A percentile compares a stretch with the other conserved stretches of the same genome.
phyloP scores from a whole-genome alignment of 2,888 invertebrate species.

The Pinctada fucata region DNA sequence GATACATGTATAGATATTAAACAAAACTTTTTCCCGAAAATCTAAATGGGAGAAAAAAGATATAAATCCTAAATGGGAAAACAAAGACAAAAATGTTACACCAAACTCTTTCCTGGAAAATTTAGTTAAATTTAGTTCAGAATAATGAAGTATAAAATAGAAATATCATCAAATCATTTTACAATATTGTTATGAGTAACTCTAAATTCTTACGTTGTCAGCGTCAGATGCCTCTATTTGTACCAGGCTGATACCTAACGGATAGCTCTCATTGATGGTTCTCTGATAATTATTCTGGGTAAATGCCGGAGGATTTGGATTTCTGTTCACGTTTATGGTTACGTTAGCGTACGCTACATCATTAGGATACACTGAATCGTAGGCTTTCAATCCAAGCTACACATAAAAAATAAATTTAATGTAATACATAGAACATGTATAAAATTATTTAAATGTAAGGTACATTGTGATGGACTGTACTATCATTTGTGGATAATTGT shows the following conservation, averaged over 20 bases:
- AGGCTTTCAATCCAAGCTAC: constrained; percentile 60
- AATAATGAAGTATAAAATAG: no score
- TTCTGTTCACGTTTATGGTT: constrained; percentile 65
- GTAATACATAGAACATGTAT: no score
- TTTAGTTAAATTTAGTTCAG: no score
- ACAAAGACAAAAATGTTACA: no score
- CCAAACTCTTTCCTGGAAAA: no score
- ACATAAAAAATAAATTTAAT: constrained; percentile 16
- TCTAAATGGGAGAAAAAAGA: neutral
- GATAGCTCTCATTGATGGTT: constrained; percentile 61
- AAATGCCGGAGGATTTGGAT: constrained; percentile 62
- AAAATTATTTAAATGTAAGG: neutral
- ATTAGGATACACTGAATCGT: constrained; percentile 52
- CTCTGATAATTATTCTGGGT: constrained; percentile 41
- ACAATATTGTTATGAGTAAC: no score
- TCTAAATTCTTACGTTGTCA: constrained; percentile 60
- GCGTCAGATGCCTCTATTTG: constrained; percentile 63
- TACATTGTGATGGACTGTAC: no score
- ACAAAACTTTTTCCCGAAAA: neutral
- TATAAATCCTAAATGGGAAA: no score
- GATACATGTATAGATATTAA: neutral
- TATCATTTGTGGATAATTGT: no score
- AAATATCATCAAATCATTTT: no score
- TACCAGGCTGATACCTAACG: constrained; percentile 55
- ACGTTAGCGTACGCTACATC: constrained; percentile 57